These are phyloP conservation scores for Melopsittacus undulatus DNA, from an alignment of 2,797 vertebrate species.

Conservation along the genomic window DNA sequence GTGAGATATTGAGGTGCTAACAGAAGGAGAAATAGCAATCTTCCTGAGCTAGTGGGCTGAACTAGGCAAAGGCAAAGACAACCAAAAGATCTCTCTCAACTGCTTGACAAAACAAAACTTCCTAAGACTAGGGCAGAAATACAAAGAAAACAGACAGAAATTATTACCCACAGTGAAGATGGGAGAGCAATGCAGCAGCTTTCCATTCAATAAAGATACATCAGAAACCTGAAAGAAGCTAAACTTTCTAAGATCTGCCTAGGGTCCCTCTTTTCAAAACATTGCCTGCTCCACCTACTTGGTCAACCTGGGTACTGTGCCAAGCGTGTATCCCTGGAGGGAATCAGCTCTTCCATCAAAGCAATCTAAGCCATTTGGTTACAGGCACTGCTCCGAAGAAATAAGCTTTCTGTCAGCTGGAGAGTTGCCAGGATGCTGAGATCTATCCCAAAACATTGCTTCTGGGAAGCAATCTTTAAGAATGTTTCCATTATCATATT, in stretches of 20 bases:
- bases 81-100: not conserved
- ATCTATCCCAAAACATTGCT: slow-evolving; percentile 47
- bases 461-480: slow-evolving; percentile 55
- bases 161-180: not conserved
- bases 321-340: not conserved
- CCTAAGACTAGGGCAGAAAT: not conserved
- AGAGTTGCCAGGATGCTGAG: slow-evolving; percentile 34
- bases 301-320: not conserved
- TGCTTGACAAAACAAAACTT: not conserved
- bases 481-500: slow-evolving; percentile 40
- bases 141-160: not conserved
- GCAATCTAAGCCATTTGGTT: slow-evolving; percentile 59
- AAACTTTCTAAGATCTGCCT: not conserved
- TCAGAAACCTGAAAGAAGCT: not conserved
- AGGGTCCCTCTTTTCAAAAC: not conserved
- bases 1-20: not conserved
- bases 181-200: not conserved
- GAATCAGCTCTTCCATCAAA: slow-evolving; percentile 8
- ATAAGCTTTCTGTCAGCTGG: slow-evolving; percentile 40
- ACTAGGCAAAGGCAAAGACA: not conserved
- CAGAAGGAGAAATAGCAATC: not conserved
- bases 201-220: not conserved
- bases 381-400: slow-evolving; percentile 42
- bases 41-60: not conserved
- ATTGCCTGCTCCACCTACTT: not conserved